Conservation (phyloP, 1,140 invertebrate species). For the Asbolus verrucosus region DNA sequence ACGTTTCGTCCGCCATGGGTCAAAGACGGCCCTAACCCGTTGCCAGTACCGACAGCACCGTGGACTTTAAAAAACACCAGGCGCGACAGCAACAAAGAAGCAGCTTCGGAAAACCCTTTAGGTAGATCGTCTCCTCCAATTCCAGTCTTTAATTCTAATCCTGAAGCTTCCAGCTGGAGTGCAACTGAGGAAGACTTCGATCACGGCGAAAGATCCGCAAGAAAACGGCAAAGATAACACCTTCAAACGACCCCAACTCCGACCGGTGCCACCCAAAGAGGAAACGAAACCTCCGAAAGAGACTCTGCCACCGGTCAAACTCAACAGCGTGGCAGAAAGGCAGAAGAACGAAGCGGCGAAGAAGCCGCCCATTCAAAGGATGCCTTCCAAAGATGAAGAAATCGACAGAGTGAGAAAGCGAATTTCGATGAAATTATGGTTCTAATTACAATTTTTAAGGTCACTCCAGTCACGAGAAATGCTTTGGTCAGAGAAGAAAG, state of each 20-base stretch:
- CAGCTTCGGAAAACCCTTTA: conserved; percentile 64
- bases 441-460: conserved; percentile 28
- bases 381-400: conserved; percentile 49
- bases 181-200: conserved; percentile 56
- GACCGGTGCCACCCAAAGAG: conserved; percentile 61
- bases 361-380: conserved; percentile 48
- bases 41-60: conserved; percentile 70
- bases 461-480: conserved; percentile 57
- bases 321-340: conserved; percentile 60
- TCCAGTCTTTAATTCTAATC: not conserved
- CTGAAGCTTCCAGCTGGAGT: conserved; percentile 53
- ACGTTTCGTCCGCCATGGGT: conserved; percentile 86
- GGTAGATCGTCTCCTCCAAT: conserved; percentile 56
- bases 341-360: conserved; percentile 53
- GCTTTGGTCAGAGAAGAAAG: conserved; percentile 58
- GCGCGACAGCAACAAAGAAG: conserved; percentile 58
- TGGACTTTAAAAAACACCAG: conserved; percentile 70
- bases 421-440: conserved; percentile 2
- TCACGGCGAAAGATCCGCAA: conserved; percentile 57
- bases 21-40: conserved; percentile 74
- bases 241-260: conserved; percentile 59
- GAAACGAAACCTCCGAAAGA: conserved; percentile 56
- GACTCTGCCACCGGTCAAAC: conserved; percentile 57
- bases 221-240: conserved; percentile 63
- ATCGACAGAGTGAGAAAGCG: conserved; percentile 51